These are phyloP conservation scores for Drosophila paulistorum DNA, from an alignment of 1,140 invertebrate species.

Conservation along the genomic window DNA sequence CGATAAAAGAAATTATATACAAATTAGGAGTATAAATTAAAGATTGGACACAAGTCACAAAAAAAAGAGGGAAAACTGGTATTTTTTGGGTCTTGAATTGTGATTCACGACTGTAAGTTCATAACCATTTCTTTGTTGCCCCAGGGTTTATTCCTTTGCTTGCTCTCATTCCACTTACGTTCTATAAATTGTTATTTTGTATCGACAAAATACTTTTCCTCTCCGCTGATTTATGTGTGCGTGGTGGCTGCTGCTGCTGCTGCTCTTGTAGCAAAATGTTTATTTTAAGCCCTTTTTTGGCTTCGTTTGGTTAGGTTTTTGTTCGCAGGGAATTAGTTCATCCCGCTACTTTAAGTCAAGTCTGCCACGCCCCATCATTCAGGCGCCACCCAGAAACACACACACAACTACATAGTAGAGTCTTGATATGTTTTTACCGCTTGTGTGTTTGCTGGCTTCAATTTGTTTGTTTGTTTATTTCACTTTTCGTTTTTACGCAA, in stretches of 20 bases:
- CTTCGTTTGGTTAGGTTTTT: constrained; percentile 13
- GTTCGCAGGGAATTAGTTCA: constrained; percentile 54
- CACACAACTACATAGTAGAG: neutral
- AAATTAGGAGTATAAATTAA: neutral
- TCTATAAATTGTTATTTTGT: constrained; percentile 9
- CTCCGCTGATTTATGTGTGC: constrained; percentile 55
- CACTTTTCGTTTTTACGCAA: constrained; percentile 48
- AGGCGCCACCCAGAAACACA: constrained; percentile 36
- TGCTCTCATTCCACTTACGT: neutral
- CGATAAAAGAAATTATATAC: neutral
- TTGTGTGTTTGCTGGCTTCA: constrained; percentile 64
- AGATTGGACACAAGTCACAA: neutral
- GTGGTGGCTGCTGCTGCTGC: constrained; percentile 19
- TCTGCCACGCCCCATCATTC: constrained; percentile 59
- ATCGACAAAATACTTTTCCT: constrained; percentile 44
- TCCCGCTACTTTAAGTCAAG: constrained; percentile 42
- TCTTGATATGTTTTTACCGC: constrained; percentile 9
- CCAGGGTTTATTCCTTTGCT: neutral
- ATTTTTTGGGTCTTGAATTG: neutral
- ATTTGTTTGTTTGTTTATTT: constrained; percentile 79
- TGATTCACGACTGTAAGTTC: neutral
- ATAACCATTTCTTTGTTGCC: neutral
- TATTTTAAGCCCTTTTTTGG: constrained; percentile 46
- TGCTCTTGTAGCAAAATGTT: constrained; percentile 33
- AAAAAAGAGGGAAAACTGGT: neutral